Conservation (phyloP, 2,113 vertebrate species). For the Callaeas wilsoni region DNA sequence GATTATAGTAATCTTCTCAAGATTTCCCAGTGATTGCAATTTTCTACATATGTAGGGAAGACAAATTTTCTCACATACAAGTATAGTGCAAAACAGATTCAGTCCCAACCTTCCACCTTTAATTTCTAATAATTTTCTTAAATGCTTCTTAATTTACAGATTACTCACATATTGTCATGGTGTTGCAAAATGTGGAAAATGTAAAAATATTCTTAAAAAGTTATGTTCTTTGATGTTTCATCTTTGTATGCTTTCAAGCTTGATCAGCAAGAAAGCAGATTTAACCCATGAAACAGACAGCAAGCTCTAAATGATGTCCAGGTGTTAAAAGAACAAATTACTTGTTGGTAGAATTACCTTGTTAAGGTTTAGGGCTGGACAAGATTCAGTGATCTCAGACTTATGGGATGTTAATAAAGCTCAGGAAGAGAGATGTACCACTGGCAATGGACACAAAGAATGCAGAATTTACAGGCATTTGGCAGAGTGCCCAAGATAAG, state of each 20-base stretch:
- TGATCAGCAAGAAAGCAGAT: not conserved
- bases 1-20: not conserved
- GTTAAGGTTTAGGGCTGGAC: not conserved
- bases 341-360: not conserved
- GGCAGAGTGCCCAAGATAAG: not conserved
- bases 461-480: not conserved
- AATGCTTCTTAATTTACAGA: not conserved
- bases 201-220: not conserved
- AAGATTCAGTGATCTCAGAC: not conserved
- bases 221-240: not conserved
- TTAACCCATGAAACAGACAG: not conserved
- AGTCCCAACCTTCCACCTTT: not conserved
- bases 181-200: not conserved
- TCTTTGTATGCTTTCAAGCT: not conserved
- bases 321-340: not conserved
- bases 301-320: not conserved
- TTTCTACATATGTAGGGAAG: not conserved
- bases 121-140: not conserved
- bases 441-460: not conserved
- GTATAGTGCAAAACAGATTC: not conserved
- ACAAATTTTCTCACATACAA: not conserved
- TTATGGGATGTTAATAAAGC: accelerated
- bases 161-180: not conserved
- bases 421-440: not conserved
- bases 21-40: not conserved